Evolutionary conservation across 2,888 invertebrate genomes (phyloP).

Genomic region (Tridacna crocea): DNA sequence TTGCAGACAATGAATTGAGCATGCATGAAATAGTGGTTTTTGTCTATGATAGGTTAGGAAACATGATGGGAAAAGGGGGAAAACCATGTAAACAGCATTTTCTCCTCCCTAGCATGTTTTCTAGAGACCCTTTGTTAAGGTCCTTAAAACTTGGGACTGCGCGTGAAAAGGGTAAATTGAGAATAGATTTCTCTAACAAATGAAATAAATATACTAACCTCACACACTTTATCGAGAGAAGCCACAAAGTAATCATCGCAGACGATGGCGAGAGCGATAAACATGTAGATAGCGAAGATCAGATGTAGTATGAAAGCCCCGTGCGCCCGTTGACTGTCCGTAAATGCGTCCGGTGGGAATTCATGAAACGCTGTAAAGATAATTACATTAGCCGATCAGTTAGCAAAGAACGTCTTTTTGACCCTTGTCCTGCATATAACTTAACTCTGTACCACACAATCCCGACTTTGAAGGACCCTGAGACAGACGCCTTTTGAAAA

Average conservation of each 20-base stretch:
- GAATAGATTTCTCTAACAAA: too few relatives aligned
- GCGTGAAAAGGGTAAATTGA: too few relatives aligned
- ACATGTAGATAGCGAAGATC: conserved; percentile 91
- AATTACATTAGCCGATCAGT: conserved; percentile 14
- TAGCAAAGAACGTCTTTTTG: neutral
- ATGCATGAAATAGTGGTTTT: too few relatives aligned
- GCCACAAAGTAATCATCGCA: conserved; percentile 97
- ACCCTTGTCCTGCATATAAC: neutral
- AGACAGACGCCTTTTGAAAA: neutral
- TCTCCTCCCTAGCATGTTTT: too few relatives aligned
- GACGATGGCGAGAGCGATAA: conserved; percentile 92
- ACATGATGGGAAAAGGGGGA: too few relatives aligned
- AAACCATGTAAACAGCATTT: too few relatives aligned
- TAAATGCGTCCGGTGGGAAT: conserved; percentile 93
- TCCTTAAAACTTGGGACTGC: too few relatives aligned
- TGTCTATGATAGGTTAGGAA: too few relatives aligned
- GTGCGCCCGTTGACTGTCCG: conserved; percentile 89
- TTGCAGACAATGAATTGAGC: too few relatives aligned
- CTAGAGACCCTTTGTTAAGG: too few relatives aligned
- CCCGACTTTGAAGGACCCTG: too few relatives aligned
- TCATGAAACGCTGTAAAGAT: conserved; percentile 82
- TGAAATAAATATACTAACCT: conserved; percentile 79
- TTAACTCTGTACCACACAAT: too few relatives aligned
- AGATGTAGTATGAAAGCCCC: conserved; percentile 93
- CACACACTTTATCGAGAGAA: conserved; percentile 94